A percentile compares a stretch with the other conserved stretches of the same genome.
phyloP scores from a whole-genome alignment of 2,797 vertebrate species.

The Phataginus tricuspis region DNA sequence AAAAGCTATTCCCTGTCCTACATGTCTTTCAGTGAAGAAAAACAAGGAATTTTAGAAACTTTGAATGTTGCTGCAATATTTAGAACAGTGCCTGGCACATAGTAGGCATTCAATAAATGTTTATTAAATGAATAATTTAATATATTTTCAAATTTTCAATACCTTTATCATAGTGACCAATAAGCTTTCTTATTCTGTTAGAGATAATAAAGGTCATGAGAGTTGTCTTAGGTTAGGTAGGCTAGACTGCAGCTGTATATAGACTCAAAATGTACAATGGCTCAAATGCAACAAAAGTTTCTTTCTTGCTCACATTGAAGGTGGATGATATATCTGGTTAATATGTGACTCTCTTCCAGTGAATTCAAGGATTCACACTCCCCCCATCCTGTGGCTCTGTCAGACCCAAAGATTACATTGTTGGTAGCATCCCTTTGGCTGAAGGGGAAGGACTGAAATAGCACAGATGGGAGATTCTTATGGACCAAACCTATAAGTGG shows the following conservation, averaged over 20 bases:
- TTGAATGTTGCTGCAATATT: background rate
- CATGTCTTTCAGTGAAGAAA: background rate
- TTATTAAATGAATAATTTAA: background rate
- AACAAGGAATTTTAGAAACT: background rate
- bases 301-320: conserved; percentile 3
- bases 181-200: background rate
- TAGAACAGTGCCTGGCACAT: background rate
- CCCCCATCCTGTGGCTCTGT: background rate
- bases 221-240: background rate
- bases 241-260: background rate
- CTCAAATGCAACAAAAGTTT: background rate
- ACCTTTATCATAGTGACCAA: background rate
- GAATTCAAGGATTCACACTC: background rate
- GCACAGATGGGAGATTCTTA: background rate
- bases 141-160: background rate
- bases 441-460: background rate
- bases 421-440: background rate
- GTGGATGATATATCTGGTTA: background rate
- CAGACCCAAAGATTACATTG: background rate
- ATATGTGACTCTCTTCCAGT: background rate
- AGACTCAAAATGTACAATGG: background rate
- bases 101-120: background rate
- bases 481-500: background rate
- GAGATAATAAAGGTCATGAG: background rate
- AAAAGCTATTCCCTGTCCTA: background rate